Evolutionary conservation across 2,113 vertebrate species (phyloP).

Genomic region (Rhinichthys klamathensis): DNA sequence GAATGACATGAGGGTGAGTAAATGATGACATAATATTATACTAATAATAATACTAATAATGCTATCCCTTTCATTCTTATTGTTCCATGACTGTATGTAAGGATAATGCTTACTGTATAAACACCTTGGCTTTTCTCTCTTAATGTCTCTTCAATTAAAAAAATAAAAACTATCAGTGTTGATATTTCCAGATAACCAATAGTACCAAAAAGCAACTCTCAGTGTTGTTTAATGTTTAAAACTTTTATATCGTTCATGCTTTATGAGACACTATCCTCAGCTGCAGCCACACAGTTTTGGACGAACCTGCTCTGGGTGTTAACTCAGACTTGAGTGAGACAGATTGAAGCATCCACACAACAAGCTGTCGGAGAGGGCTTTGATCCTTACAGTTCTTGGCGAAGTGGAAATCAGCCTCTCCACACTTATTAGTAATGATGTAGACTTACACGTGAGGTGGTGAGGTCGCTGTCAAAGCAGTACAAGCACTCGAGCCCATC

Average conservation of each 20-base stretch:
- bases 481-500: background rate
- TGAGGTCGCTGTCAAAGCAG: conserved; percentile 38
- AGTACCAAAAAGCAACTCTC: background rate
- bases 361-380: conserved; percentile 27
- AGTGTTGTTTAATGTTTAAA: background rate
- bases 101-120: background rate
- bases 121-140: background rate
- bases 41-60: too few species aligned
- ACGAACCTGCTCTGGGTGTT: background rate
- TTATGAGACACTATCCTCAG: background rate
- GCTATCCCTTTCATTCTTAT: background rate
- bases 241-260: background rate
- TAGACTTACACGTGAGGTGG: background rate
- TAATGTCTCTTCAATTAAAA: background rate
- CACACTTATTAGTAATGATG: conserved; percentile 35
- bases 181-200: background rate
- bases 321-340: conserved; percentile 10
- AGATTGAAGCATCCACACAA: conserved; percentile 11
- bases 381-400: conserved; percentile 31
- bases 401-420: conserved; percentile 1
- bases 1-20: background rate
- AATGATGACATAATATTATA: background rate
- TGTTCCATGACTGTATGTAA: background rate
- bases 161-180: background rate
- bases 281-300: background rate